Evolutionary conservation across 1,140 invertebrate species (phyloP), one percentile per base, ranked within the genome.

Genomic region (Pseudomyrmex sp.): DNA sequence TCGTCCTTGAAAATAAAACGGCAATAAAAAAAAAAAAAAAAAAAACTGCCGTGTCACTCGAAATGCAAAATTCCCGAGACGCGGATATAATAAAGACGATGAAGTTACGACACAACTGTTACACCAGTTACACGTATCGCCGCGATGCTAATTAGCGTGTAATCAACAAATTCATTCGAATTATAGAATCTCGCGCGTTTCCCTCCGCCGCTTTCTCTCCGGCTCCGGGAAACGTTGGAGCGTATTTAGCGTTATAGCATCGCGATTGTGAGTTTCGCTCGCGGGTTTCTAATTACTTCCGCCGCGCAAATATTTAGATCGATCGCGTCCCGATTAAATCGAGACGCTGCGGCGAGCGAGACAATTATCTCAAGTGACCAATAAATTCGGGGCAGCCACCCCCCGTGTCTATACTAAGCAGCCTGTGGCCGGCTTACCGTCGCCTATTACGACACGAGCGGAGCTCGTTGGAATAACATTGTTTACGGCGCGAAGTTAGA

Each of bases 401-500:
- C 20, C 52, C 5, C 1, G 12, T 20, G 18, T 10, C 44, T 7
- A 13, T n/a, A 46, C 66, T 1, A n/a, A 46, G n/a, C 12, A 5
- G 54, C 23, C 8, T 15, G 23, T 62, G 61, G 44, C 20, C 23
- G 70, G 12, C 13, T 10, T 35, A 35, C 15, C 68, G 26, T 69
- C 26, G 46, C 48, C 48, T 56, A 44, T 48, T 56, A 61, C 59
- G 68, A 61, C 74, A 35, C 35, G 20, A 73, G 46, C 56, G 8
- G 20, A 12, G 20, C 58, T 52, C 12, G 62, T 35, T 35, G 23
- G 44, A 35, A 1, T 63, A 74, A 90, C 86, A 87, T 89, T 88
- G 82, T 90, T 91, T 90, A 90, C 83, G 85, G 69, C 73, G 77
- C 69, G 76, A 90, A 86, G 85, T 90, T 90, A 86, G 80, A 90